phyloP scores from a whole-genome alignment of 2,113 vertebrate species.

The Deroptyus accipitrinus region DNA sequence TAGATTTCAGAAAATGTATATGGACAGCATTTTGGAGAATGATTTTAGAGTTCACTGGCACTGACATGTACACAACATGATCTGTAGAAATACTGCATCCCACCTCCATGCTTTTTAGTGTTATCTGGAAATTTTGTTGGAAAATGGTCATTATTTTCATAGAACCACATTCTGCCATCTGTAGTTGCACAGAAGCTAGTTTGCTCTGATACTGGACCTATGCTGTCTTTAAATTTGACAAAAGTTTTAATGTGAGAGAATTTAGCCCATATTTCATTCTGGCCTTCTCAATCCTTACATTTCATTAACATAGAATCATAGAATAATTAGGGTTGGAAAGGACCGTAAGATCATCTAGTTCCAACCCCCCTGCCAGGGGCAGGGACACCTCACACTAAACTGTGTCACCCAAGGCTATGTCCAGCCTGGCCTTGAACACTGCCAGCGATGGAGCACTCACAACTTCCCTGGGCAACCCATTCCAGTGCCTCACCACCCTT shows the following conservation, averaged over 20 bases:
- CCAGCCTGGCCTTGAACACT: no score
- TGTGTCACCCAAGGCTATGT: no score
- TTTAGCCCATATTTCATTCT: background rate
- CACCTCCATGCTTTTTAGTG: background rate
- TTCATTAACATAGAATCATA: background rate
- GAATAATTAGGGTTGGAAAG: no score
- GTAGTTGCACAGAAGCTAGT: background rate
- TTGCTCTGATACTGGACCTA: background rate
- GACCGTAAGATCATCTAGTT: no score
- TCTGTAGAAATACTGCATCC: background rate
- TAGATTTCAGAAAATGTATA: background rate
- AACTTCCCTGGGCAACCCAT: no score
- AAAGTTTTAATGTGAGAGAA: background rate
- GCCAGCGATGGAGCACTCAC: no score
- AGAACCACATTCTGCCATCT: background rate
- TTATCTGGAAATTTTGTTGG: background rate
- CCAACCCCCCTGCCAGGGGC: no score
- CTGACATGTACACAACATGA: accelerated
- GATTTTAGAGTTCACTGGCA: background rate
- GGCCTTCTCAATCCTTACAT: background rate
- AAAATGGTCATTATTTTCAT: background rate
- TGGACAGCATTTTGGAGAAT: accelerated
- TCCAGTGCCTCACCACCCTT: no score
- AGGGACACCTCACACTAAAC: no score
- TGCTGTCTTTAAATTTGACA: background rate